Base-by-base conservation (phyloP, 64 coral and sea anemone genomes). In the Actinia tenebrosa region DNA sequence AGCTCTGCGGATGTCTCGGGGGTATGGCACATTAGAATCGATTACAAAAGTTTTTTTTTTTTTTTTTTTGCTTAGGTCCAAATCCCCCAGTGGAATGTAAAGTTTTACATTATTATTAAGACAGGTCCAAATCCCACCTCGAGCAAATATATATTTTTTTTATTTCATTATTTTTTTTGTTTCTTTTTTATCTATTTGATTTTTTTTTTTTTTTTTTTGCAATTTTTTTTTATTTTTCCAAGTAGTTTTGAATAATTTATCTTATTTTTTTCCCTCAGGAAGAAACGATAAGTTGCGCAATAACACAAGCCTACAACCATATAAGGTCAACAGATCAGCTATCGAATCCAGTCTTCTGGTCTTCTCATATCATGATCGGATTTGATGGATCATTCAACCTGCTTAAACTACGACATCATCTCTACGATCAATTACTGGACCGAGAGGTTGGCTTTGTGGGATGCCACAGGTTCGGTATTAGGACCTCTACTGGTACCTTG, bases 311-410 rank as follows among this genome's bases (percentile, higher is more conserved):
- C 17, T 92, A 84, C 54, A 75, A 84, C 23, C 60, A 86, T 86
- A 79, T 97, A 52, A 88, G 46, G 63, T 80, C 77, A 62, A 81
- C 80, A 26, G 90, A 69, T n/a, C 44, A 84, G 10, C 86, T 92
- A 58, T 97, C 91, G 4, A 81, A 83, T 59, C 94, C 91, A 86
- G 81, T 86, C 44, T 97, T 42, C 42, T 97, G 94, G 94, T 88
- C 91, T 13, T 90, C 91, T 46, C 91, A 89, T 93, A 66, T 97
- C 45, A 89, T 93, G 81, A 53, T 97, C 55, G 94, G 94, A 13
- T 90, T 90, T 71, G 94, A 97, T 45, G 93, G 88, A 1, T 84
- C 88, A 77, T 88, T 97, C 5, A 69, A 97, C 56, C 53, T 97
- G 17, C 86, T 69, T 52, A 86, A 87, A 58, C 84, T 97, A 43